phyloP scores from a whole-genome alignment of 2,888 invertebrate species.

The Urechis unicinctus region DNA sequence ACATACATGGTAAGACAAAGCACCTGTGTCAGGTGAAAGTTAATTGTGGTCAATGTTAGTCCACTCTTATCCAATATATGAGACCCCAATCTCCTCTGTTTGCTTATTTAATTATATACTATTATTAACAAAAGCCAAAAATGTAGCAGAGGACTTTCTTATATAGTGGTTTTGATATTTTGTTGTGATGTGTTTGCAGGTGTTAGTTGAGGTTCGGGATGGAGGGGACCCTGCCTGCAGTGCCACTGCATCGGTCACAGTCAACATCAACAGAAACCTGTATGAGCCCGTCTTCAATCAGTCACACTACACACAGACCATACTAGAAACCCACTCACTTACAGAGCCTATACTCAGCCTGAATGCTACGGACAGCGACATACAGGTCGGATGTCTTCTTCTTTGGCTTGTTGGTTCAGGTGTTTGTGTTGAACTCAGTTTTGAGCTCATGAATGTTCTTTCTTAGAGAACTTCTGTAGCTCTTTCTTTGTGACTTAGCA shows the following conservation, averaged over 20 bases:
- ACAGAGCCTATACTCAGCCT: constrained; percentile 18
- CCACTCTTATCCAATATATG: too few species aligned
- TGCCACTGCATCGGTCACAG: constrained; percentile 25
- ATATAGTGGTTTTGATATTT: too few species aligned
- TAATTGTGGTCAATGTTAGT: too few species aligned
- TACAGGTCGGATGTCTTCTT: constrained; percentile 7
- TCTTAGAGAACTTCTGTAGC: neutral
- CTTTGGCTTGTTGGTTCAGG: neutral
- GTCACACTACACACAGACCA: constrained; percentile 76
- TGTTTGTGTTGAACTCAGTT: neutral
- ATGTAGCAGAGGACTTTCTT: too few species aligned
- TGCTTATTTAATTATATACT: neutral
- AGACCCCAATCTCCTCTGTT: neutral
- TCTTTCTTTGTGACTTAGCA: too few species aligned
- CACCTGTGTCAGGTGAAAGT: too few species aligned
- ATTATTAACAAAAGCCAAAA: too few species aligned
- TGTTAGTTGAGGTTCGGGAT: constrained; percentile 17
- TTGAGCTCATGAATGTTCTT: neutral
- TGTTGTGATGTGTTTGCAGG: constrained; percentile 6
- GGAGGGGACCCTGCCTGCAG: constrained; percentile 24
- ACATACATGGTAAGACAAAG: constrained; percentile 26
- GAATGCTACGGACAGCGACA: constrained; percentile 15
- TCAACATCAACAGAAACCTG: constrained; percentile 35
- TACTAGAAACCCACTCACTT: constrained; percentile 64
- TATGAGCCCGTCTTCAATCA: constrained; percentile 73